Conservation (phyloP, 1,140 invertebrate species). For the Eumaeus atala region DNA sequence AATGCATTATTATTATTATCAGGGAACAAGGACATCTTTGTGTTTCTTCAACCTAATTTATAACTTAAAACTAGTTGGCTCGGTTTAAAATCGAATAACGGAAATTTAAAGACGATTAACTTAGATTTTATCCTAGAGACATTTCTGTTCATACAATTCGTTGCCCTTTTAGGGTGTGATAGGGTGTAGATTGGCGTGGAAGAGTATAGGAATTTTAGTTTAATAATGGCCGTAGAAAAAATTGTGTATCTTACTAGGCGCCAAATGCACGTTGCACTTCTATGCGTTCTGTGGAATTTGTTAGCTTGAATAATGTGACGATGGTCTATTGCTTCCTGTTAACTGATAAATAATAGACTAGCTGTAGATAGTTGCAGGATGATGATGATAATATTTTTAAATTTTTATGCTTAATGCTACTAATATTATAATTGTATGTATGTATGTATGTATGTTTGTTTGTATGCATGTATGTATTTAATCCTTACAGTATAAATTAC, state of each 20-base stretch:
- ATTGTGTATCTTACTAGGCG: slow-evolving; percentile 59
- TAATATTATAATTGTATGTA: no score
- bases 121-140: slow-evolving; percentile 53
- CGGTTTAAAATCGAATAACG: slow-evolving; percentile 19
- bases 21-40: slow-evolving; percentile 43
- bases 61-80: slow-evolving; percentile 20
- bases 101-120: slow-evolving; percentile 49
- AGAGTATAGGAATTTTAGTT: slow-evolving; percentile 53
- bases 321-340: no score
- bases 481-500: no score
- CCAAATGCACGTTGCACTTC: slow-evolving; percentile 63
- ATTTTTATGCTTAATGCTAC: no score
- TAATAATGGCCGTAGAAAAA: slow-evolving; percentile 62
- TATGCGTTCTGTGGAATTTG: slow-evolving; percentile 45
- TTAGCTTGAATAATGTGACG: slow-evolving; percentile 29
- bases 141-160: slow-evolving; percentile 20
- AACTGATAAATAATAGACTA: no score
- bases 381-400: no score
- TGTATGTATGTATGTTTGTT: no score
- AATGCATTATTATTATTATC: slow-evolving; percentile 73
- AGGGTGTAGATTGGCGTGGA: slow-evolving; percentile 29
- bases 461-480: no score
- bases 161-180: slow-evolving; percentile 14
- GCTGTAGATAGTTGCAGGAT: no score
- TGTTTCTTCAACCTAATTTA: no score